These are phyloP conservation scores for Sciurus carolinensis DNA, from an alignment of 2,797 vertebrate species.

Conservation along the genomic window DNA sequence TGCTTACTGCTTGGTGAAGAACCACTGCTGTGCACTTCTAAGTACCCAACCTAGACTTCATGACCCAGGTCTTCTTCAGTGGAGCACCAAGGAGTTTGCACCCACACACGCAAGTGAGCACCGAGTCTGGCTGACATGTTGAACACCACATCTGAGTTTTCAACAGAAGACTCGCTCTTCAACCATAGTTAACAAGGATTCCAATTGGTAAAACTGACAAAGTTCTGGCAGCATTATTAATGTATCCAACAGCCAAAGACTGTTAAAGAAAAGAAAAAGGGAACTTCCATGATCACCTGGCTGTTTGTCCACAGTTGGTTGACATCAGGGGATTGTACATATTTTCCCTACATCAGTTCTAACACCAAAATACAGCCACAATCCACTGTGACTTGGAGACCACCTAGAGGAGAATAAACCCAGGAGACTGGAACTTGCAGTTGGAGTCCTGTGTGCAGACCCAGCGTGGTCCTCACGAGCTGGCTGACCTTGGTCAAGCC, in stretches of 20 bases:
- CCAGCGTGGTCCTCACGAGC: background rate
- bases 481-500: background rate
- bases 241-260: background rate
- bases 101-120: background rate
- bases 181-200: background rate
- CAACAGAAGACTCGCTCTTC: background rate
- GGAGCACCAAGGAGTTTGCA: background rate
- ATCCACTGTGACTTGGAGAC: background rate
- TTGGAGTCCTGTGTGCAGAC: background rate
- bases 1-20: background rate
- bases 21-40: background rate
- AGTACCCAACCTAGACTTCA: background rate
- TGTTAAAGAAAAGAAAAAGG: background rate
- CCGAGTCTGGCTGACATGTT: background rate
- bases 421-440: background rate
- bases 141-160: background rate
- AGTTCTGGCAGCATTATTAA: background rate
- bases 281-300: background rate
- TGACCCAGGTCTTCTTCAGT: background rate
- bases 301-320: background rate
- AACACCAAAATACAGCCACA: background rate
- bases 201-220: background rate
- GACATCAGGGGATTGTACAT: background rate
- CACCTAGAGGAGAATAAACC: background rate
- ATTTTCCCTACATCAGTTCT: background rate